phyloP scores from a whole-genome alignment of 2,113 vertebrate genomes.

The Blennius ocellaris region DNA sequence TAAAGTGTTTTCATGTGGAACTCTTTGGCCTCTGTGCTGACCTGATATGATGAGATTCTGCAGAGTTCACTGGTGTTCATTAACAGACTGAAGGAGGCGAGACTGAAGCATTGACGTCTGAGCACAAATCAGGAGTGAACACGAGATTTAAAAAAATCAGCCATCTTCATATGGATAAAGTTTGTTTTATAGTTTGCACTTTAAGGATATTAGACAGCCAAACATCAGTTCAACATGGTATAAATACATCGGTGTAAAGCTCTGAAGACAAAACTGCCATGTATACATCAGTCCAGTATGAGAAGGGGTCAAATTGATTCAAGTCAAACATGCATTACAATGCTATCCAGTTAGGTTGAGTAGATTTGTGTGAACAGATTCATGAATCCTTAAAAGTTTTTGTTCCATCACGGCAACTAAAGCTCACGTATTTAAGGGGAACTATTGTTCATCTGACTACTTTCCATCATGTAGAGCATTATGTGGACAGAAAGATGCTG shows the following conservation, averaged over 20 bases:
- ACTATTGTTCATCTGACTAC: too few relatives aligned
- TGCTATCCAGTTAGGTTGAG: not conserved
- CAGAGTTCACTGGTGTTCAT: slow-evolving; percentile 6
- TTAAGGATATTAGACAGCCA: slow-evolving; percentile 21
- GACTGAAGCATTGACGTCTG: too few relatives aligned
- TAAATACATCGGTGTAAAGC: slow-evolving; percentile 26
- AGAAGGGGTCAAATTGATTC: not conserved
- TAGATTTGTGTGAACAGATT: not conserved
- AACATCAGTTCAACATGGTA: slow-evolving; percentile 38
- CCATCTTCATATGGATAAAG: not conserved
- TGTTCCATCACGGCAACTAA: not conserved
- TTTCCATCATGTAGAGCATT: too few relatives aligned
- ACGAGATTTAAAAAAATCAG: not conserved
- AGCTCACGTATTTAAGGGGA: not conserved
- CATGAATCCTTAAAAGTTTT: not conserved
- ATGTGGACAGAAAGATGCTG: too few relatives aligned
- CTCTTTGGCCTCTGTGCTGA: slow-evolving; percentile 7
- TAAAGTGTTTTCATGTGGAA: slow-evolving; percentile 62
- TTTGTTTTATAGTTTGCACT: slow-evolving; percentile 30
- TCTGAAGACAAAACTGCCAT: not conserved
- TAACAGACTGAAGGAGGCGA: slow-evolving; percentile 10
- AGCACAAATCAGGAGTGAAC: not conserved
- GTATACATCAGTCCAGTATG: slow-evolving; percentile 22
- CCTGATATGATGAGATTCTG: too few relatives aligned
- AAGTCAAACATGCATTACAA: slow-evolving; percentile 4